phyloP scores from a whole-genome alignment of 2,113 vertebrate genomes.

The Aleadryas rufinucha region DNA sequence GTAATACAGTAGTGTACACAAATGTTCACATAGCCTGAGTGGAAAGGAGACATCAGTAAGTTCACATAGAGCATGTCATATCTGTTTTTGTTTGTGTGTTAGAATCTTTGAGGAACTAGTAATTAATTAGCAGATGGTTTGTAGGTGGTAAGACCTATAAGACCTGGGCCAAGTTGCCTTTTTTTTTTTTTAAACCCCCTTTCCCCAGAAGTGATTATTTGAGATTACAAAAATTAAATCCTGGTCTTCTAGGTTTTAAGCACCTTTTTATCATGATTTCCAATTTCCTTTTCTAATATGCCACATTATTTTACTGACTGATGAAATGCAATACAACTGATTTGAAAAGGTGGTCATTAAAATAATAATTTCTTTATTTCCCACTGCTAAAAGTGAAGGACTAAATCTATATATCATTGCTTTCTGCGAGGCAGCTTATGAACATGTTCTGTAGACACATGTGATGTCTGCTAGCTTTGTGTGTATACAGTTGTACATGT shows the following conservation, averaged over 20 bases:
- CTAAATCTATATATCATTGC: background rate
- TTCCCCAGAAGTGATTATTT: background rate
- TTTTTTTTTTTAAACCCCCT: background rate
- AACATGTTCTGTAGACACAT: background rate
- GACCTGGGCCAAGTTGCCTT: background rate
- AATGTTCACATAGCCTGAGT: background rate
- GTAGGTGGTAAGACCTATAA: background rate
- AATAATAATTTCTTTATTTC: background rate
- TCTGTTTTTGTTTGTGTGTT: background rate
- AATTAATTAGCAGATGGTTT: background rate
- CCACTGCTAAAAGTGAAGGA: background rate
- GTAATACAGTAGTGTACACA: background rate
- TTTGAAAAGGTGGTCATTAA: background rate
- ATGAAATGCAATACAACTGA: background rate
- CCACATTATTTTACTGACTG: background rate
- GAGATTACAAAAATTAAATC: background rate
- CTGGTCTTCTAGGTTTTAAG: background rate
- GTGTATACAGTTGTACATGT: background rate
- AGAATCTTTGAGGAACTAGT: constrained; percentile 24
- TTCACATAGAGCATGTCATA: background rate
- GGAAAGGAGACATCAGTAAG: background rate
- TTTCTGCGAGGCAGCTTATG: background rate
- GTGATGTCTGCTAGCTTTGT: background rate
- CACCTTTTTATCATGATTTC: background rate
- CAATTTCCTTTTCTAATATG: background rate